Base-by-base conservation (phyloP, 2,113 vertebrate species). In the Excalfactoria chinensis region DNA sequence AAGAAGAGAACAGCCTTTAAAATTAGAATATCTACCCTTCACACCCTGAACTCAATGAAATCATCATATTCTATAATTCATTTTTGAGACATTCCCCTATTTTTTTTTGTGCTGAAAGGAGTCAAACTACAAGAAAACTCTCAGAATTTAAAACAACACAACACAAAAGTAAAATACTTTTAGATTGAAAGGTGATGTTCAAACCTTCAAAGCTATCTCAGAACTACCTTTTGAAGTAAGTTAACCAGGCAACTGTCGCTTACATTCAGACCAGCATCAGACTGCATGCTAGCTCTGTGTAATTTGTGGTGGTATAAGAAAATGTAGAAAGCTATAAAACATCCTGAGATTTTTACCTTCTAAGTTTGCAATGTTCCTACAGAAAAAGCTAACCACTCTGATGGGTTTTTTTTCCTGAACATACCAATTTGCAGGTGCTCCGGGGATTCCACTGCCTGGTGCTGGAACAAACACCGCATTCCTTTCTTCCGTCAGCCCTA, bases 401-500 rank as follows among this genome's bases (percentile, higher is more conserved):
- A 4, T 8, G 41, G 3, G 55, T 89, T 51, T 87, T 25, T 49
- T 30, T 83, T 71, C 66, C 63, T 82, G 58, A 55, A 93, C 87
- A 37, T 97, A 99, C 99, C 99, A 99, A 76, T 99, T 98, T 23
- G 99, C 99, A 0, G 99, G 99, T 7, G 99, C 99, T 85, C 99
- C 99, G 0, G 99, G 99, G 92, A 99, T 98, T 37, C 99, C 98
- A 69, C 99, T 99, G 91, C 98, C 98, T 5, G 99, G 98, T 2
- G 98, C 98, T 11, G 99, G 99, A 56, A 99, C 99, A 89, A 99
- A 97, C 82, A 99, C 99, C 0, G 99, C 99, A 11, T 99, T 99
- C 94, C 99, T 98, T 87, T 99, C 99, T 89, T 99, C 99, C 0
- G 99, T 99, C 83, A 99, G 97, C n/a, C 99, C 99, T 20, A 99